Evolutionary conservation across 2,113 vertebrate genomes (phyloP), one percentile per base, ranked within the genome.

Genomic region (Copsychus sechellarum): DNA sequence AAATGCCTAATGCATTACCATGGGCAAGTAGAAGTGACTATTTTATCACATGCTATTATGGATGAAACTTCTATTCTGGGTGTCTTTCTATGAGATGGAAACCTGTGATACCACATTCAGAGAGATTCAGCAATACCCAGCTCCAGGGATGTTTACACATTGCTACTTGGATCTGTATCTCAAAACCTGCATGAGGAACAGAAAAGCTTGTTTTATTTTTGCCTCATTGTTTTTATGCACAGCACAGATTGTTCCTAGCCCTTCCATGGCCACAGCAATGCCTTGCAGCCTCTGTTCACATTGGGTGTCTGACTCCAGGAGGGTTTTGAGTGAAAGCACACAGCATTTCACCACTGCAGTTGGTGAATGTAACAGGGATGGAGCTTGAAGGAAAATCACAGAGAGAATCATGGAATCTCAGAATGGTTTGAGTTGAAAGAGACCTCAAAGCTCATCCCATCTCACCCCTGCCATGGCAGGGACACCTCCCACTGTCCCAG

Each of bases 391-490:
- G 56, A 74, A 81, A 90, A 58, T 3, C 1, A 3, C 6, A 20
- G 38, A 71, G 14, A 67, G 8, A 90, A 90, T 47, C 8, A 17
- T 4, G 22, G 40, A 82, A 53, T 48, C 31, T 4, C 5, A 19
- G 47, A 76, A 2, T 7, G 6, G 16, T 40, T 48, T 54, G 8
- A 6, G 15, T 15, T 42, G 6, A 6, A 20, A 54, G 4, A 11
- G 9, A 23, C 11, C 5, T 23, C 2, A 40, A 69, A 69, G 1
- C 2, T 0, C 54, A 40, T 0, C 40, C 7, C 6, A 3, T 6
- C 0, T 18, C 57, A 34, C 8, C 66, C 26, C 40, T 0, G 34
- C 34, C 66, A 19, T 19, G 50, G 16, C 86, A 88, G 58, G 76
- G 66, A 42, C 76, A 8, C 17, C 66, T 80, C 0, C 25, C 76